Base-by-base conservation (phyloP, 2,113 vertebrate genomes). In the Phylloscopus whistleri region DNA sequence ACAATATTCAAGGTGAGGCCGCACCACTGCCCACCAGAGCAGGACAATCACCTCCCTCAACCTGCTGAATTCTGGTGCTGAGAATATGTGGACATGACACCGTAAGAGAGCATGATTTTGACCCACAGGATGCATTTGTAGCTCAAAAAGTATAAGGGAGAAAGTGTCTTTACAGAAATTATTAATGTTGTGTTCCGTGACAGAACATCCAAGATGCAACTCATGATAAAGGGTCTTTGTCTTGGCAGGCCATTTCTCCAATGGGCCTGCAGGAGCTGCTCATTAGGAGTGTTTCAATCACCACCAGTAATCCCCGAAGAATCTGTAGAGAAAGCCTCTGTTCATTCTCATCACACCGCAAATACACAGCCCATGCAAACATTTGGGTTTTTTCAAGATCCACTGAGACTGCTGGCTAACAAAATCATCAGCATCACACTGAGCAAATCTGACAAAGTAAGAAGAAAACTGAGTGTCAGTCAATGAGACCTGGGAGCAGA, bases 361-460 rank as follows among this genome's bases (percentile, higher is more conserved):
- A 86, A 63, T 49, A 60, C 16, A 31, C 13, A 86, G 72, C 21
- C 75, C 69, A 19, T 67, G 63, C 41, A 94, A 72, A 80, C 35
- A 43, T 23, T 9, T 10, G 9, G 53, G 14, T 23, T 90, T 91
- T 70, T 80, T 26, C 55, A n/a, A 62, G 64, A 67, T 52, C 76
- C 5, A 5, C 41, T 27, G 77, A 73, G 48, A 87, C 53, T 43
- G 58, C 48, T 58, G 86, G 63, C 59, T 90, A 94, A 91, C 76
- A 87, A 84, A 95, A 80, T 76, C 39, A 81, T 93, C 55, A 64
- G 52, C 44, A 82, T 77, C 79, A 79, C 37, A 35, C 33, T n/a
- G 76, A 96, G 70, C 62, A 89, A 78, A 81, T 82, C 11, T 48
- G 76, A 87, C 87, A 90, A 93, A 94, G 90, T 27, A 88, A 77